phyloP scores from a whole-genome alignment of 2,888 invertebrate species.

The Philaethria dido region DNA sequence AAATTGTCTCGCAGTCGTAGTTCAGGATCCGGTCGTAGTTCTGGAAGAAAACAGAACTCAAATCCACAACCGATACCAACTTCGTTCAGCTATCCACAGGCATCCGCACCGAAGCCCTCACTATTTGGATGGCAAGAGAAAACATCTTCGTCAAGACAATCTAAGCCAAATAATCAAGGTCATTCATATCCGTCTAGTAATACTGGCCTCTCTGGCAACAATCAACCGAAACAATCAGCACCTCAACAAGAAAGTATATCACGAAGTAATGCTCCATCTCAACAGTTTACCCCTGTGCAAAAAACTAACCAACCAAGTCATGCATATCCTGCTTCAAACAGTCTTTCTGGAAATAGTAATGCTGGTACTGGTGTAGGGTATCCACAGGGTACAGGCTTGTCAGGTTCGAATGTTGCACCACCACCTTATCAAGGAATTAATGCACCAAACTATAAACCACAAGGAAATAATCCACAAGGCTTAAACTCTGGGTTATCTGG shows the following conservation, averaged over 20 bases:
- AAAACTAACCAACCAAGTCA: conserved; percentile 52
- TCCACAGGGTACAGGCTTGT: conserved; percentile 54
- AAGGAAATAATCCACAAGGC: conserved; percentile 50
- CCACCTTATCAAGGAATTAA: conserved; percentile 58
- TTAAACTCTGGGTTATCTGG: conserved; percentile 51
- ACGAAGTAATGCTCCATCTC: conserved; percentile 59
- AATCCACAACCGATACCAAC: conserved; percentile 72
- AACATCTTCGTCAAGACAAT: conserved; percentile 56
- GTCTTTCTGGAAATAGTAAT: conserved; percentile 68
- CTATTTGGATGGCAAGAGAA: conserved; percentile 75
- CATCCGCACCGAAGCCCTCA: conserved; percentile 59
- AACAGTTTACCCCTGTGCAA: conserved; percentile 48
- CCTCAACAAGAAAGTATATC: conserved; percentile 67
- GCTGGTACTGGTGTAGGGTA: conserved; percentile 50
- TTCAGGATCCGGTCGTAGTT: conserved; percentile 66
- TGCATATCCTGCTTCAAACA: conserved; percentile 68
- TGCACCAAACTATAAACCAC: conserved; percentile 42
- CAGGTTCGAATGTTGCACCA: conserved; percentile 57
- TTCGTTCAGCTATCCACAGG: conserved; percentile 69
- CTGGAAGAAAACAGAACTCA: conserved; percentile 61
- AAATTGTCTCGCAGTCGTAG: conserved; percentile 71
- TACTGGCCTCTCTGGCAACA: conserved; percentile 67
- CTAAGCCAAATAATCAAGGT: conserved; percentile 57
- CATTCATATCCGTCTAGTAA: conserved; percentile 73
- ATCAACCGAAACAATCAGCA: conserved; percentile 58